Evolutionary conservation across 1,140 invertebrate genomes (phyloP).

Genomic region (Heliconius hewitsoni): DNA sequence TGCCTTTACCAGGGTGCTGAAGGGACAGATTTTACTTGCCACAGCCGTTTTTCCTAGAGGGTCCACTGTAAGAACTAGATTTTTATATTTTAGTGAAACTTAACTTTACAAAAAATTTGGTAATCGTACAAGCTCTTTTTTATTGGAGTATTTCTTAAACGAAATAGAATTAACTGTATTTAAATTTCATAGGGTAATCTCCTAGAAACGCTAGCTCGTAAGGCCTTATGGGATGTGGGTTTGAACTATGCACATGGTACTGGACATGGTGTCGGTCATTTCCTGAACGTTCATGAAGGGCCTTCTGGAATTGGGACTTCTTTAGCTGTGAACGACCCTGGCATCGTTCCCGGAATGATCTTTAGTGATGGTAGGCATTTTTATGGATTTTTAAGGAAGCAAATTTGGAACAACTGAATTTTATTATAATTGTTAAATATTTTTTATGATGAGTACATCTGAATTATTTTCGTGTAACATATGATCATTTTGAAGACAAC

Average conservation of each 20-base stretch:
- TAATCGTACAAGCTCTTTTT: too few species aligned
- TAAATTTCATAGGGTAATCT: constrained; percentile 84
- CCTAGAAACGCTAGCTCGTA: constrained; percentile 93
- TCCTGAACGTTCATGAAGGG: constrained; percentile 98
- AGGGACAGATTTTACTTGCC: constrained; percentile 92
- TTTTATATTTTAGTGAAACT: not conserved
- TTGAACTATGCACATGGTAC: constrained; percentile 98
- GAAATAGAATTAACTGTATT: not conserved
- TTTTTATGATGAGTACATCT: too few species aligned
- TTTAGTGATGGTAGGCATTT: constrained; percentile 91
- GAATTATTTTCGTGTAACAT: too few species aligned
- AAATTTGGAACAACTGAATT: too few species aligned
- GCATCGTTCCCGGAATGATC: constrained; percentile 94
- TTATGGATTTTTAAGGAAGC: too few species aligned
- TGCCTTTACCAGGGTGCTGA: constrained; percentile 89
- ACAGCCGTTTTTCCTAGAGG: constrained; percentile 89
- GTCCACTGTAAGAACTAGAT: constrained; percentile 43
- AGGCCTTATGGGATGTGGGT: constrained; percentile 94
- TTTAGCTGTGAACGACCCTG: constrained; percentile 88
- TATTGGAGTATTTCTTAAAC: too few species aligned
- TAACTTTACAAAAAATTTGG: too few species aligned
- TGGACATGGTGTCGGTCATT: constrained; percentile 97
- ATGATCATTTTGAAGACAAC: too few species aligned
- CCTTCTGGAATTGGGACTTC: constrained; percentile 91
- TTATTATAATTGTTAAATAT: too few species aligned